Evolutionary conservation across 2,888 invertebrate genomes (phyloP), one percentile per base, ranked within the genome.

Genomic region (Cotesia congregata): DNA sequence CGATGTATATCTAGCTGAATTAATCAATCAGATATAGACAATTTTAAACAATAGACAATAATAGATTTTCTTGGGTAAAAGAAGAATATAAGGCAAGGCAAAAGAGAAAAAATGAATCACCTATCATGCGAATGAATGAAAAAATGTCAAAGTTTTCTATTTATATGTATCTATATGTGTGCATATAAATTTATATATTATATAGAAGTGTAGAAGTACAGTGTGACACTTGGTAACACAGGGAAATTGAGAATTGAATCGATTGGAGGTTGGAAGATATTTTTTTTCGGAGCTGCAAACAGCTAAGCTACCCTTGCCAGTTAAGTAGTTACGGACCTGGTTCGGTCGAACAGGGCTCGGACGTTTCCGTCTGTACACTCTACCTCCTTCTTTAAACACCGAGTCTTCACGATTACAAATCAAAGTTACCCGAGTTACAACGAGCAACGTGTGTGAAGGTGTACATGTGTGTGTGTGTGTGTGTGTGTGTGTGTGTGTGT

Each of bases 361-460:
- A 72, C 74, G 79, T 79, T 81, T 82, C 81, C 82, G 82, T 80
- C 78, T 69, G 50, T 78, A 76, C 77, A 80, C 78, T 80, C 79
- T 80, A 81, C 77, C 78, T 77, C 77, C 76, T 78, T 75, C 79
- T 12, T 78, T 75, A 69, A 75, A 68, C 62, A 61, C 17, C 75
- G 70, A 74, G 64, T 69, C 39, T 38, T 15, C 5, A 50, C 77
- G 77, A 77, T 20, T 39, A 64, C 40, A 7, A 50, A 5, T 5
- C 72, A 75, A 79, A 69, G 72, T 62, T 69, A 72, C 17, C 77
- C 79, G 79, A 77, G 64, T 67, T 74, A 78, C 71, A 61, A 65
- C 74, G 73, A 75, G 75, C 70, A 41, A 39, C 70, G 67, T 67
- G 50, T 64, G 50, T 67, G 20, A 38, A 9, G 4, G 2, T 12